Percentiles rank a stretch among this genome's conserved stretches.
Conservation (phyloP, 1,140 invertebrate genomes). For the Neoseiulus cucumeris region DNA sequence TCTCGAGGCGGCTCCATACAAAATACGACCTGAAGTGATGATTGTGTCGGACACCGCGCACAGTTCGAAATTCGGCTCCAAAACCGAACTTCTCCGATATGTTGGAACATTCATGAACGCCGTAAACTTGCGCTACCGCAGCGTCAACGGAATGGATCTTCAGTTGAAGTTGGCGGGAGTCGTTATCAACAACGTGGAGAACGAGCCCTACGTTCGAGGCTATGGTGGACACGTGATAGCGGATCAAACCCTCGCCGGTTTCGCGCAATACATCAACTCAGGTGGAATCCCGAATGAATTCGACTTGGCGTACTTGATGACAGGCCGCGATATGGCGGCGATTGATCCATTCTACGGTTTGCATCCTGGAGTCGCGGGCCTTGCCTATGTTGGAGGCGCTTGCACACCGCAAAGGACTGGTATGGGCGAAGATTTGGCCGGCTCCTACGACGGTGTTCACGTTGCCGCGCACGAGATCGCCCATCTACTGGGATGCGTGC, state of each 20-base stretch:
- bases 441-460: constrained; percentile 19
- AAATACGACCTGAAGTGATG: constrained; percentile 1
- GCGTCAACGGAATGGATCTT: not conserved
- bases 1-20: not conserved
- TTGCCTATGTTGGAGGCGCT: not conserved
- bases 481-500: constrained; percentile 20
- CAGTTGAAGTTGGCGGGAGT: not conserved
- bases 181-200: not conserved
- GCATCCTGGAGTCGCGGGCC: not conserved
- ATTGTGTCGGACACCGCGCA: constrained; percentile 1
- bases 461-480: constrained; percentile 21
- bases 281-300: not conserved
- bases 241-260: constrained; percentile 4
- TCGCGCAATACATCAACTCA: constrained; percentile 7
- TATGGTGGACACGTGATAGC: not conserved
- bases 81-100: constrained; percentile 2
- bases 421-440: constrained; percentile 18
- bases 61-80: not conserved
- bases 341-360: constrained; percentile 5
- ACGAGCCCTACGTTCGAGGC: not conserved
- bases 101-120: constrained; percentile 5
- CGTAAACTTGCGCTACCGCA: not conserved
- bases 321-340: not conserved
- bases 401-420: not conserved
- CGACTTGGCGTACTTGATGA: not conserved